Percentiles rank a stretch among this genome's conserved stretches.
Conservation (phyloP, 2,888 invertebrate genomes). For the Phaedon cochleariae region DNA sequence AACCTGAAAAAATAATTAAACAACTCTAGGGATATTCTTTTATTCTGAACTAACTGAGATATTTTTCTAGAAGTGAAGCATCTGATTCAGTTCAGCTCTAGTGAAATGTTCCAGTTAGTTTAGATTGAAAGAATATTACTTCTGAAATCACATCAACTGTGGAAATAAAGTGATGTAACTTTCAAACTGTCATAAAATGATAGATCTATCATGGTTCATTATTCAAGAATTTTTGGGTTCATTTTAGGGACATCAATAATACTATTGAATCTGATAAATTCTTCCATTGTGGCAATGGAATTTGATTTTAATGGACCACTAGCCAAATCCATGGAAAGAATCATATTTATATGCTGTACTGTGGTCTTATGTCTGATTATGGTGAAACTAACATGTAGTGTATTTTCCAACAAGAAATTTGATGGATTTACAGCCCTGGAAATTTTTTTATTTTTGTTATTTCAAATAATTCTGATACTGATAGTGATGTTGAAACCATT, state of each 20-base stretch:
- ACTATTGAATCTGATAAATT: constrained; percentile 6
- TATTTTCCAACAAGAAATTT: constrained; percentile 17
- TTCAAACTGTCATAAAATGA: neutral
- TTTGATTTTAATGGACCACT: neutral
- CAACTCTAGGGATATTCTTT: too few relatives aligned
- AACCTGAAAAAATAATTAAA: constrained; percentile 73
- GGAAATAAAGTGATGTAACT: neutral
- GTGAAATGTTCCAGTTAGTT: too few relatives aligned
- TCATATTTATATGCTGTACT: constrained; percentile 13
- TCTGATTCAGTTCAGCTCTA: too few relatives aligned
- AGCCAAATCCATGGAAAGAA: neutral
- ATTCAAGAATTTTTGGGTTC: constrained; percentile 11
- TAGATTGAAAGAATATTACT: constrained; percentile 3
- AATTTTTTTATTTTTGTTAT: constrained; percentile 19
- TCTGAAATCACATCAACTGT: neutral
- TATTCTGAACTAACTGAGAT: too few relatives aligned
- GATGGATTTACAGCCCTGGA: constrained; percentile 8
- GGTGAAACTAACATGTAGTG: constrained; percentile 10
- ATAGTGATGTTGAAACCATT: constrained; percentile 9
- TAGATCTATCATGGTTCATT: neutral
- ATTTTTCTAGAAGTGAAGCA: too few relatives aligned
- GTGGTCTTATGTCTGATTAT: constrained; percentile 18
- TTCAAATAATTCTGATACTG: constrained; percentile 18
- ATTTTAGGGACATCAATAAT: constrained; percentile 12
- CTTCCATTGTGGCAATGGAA: constrained; percentile 10